Evolutionary conservation across 64 coral and sea anemone species (phyloP).

Genomic region (Hydrozoanthus tunicans): DNA sequence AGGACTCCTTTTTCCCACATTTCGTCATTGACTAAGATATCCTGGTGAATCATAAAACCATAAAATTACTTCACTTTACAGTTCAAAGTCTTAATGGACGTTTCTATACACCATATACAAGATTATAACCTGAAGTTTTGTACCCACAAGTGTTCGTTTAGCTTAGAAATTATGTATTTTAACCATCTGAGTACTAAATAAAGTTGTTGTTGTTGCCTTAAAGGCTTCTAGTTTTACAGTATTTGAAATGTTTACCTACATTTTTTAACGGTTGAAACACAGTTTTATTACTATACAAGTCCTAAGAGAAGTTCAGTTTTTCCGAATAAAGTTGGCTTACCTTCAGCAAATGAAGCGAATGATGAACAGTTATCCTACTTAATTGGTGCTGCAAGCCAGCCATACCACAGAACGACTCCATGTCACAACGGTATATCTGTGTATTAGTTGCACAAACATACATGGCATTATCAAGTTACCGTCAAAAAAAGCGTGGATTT

Average conservation of each 20-base stretch:
- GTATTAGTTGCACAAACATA: neutral
- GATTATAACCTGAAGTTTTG: too few species aligned
- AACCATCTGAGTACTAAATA: too few species aligned
- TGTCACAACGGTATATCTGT: conserved; percentile 84
- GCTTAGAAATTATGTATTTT: too few species aligned
- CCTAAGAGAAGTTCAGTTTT: neutral
- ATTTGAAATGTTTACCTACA: too few species aligned
- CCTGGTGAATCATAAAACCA: conserved; percentile 23
- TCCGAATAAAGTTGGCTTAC: neutral
- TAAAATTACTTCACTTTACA: too few species aligned
- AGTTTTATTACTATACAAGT: neutral
- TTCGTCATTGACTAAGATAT: conserved; percentile 87
- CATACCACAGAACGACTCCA: conserved; percentile 85
- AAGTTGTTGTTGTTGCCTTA: too few species aligned
- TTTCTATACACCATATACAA: too few species aligned
- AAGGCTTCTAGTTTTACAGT: too few species aligned
- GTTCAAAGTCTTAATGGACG: too few species aligned
- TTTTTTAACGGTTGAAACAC: too few species aligned
- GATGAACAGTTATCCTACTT: conserved; percentile 69
- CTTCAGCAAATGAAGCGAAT: conserved; percentile 92
- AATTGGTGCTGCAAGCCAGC: conserved; percentile 58
- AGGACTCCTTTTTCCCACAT: conserved; percentile 91
- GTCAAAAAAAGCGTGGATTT: too few species aligned
- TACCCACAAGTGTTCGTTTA: too few species aligned
- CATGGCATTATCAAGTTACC: neutral